Base-by-base conservation (phyloP, 2,888 invertebrate species). In the Glyphotaelius pellucidus region DNA sequence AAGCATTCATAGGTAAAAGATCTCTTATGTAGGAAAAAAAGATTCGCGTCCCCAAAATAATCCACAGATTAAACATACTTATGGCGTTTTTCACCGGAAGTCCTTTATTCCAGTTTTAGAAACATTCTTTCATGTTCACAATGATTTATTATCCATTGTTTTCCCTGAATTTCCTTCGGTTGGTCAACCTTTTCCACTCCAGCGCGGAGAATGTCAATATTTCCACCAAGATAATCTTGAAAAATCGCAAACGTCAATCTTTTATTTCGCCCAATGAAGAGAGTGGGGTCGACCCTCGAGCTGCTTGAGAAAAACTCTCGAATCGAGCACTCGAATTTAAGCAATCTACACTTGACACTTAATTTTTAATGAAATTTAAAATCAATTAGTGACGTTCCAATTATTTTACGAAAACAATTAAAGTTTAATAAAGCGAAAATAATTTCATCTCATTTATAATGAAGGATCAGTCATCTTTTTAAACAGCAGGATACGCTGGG, bases 231-330 rank as follows among this genome's bases (percentile, higher is more conserved):
- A 91, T 91, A 89, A 91, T 91, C 91, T 81, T 91, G 91, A 91
- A 91, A 91, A 89, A 91, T 91, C 85, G 89, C 89, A 79, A 84
- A 91, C 91, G 91, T 91, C 91, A 91, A 91, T 91, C 91, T 91
- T 87, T 79, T 42, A 67, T 67, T 67, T 67, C 67, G 25, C 67
- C 67, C 67, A 67, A n/a, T 67, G 67, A 67, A 67, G 67, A 67
- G n/a, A 42, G 30, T 30, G 87, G 86, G 80, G 91, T 32, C 38
- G 31, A 35, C 30, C 79, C 30, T 84, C 25, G 35, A 67, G 25
- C 84, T n/a, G 30, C 87, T 91, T 38, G n/a, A 91, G 47, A 31
- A 25, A 79, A n/a, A 52, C 91, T n/a, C 67, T 91, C 86, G 67
- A 79, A 84, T 38, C 31, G 7, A 30, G 86, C 87, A 80, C 91